Conservation (phyloP, 2,113 vertebrate genomes). For the Urocolius indicus region DNA sequence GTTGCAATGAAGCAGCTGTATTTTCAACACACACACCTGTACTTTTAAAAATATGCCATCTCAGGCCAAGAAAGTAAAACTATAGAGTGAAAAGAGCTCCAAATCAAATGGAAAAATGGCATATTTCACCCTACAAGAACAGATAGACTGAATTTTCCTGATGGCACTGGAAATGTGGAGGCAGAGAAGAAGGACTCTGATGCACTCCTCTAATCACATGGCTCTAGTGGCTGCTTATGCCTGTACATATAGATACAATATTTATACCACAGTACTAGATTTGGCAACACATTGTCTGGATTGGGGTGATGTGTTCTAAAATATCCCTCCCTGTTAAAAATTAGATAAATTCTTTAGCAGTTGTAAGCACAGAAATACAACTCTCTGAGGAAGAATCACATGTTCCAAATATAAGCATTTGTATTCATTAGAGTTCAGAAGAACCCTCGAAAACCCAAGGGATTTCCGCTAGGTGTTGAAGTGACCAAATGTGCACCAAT, state of each 20-base stretch:
- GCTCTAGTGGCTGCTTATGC: not conserved
- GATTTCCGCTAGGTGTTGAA: not conserved
- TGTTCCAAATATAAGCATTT: not conserved
- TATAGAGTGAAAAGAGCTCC: not conserved
- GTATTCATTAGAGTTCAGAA: not conserved
- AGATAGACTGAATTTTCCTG: not conserved
- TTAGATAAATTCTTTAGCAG: not conserved
- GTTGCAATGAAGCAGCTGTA: not conserved
- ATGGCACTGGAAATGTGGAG: not conserved
- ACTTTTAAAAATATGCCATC: not conserved
- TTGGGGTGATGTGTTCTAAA: not conserved
- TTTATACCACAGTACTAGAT: not conserved
- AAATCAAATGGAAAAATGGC: not conserved
- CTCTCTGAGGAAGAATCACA: not conserved
- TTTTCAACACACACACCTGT: not conserved
- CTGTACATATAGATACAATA: not conserved
- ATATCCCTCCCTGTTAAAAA: not conserved
- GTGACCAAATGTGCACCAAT: not conserved
- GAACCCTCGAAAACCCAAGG: not conserved
- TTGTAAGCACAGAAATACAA: not conserved
- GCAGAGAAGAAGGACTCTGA: not conserved
- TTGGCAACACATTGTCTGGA: not conserved
- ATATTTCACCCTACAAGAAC: no score
- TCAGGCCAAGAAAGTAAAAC: not conserved
- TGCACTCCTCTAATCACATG: not conserved